These are phyloP conservation scores for Pygathrix nemaeus DNA, from an alignment of 2,113 vertebrate species.

Conservation along the genomic window DNA sequence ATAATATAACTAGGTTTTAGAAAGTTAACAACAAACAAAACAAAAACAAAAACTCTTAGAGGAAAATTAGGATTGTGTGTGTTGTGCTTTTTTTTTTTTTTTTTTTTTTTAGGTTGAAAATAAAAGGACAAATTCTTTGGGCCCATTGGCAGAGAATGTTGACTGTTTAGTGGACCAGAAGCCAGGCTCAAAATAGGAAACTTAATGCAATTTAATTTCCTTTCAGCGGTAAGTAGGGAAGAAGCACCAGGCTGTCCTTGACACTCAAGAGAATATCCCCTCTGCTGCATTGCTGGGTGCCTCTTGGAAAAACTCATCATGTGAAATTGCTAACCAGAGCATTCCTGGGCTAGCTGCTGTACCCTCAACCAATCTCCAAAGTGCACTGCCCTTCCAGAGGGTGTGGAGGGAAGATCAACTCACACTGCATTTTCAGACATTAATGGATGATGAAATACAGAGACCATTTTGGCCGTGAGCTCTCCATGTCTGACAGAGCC, in stretches of 20 bases:
- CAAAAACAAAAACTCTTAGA: neutral
- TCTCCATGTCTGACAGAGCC: neutral
- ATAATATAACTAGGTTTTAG: neutral
- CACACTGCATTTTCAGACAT: neutral
- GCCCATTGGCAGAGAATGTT: neutral
- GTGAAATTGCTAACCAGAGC: neutral
- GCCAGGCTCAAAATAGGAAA: neutral
- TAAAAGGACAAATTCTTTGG: neutral
- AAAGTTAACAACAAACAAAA: neutral
- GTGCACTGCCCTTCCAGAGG: neutral
- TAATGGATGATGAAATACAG: neutral
- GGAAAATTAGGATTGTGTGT: neutral
- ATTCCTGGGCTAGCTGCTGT: neutral
- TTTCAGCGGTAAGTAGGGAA: neutral
- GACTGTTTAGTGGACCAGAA: neutral
- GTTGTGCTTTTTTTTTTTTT: neutral
- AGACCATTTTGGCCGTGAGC: neutral
- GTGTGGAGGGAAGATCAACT: slow-evolving; percentile 11
- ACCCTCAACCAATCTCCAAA: neutral
- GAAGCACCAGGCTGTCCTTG: neutral
- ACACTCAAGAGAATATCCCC: neutral
- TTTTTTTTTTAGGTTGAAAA: neutral
- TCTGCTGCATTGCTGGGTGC: neutral
- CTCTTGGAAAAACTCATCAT: neutral
- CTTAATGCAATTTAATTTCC: neutral